These are phyloP conservation scores for Pegea sp. DNA, from an alignment of 23 tunicate genomes.

Conservation along the genomic window DNA sequence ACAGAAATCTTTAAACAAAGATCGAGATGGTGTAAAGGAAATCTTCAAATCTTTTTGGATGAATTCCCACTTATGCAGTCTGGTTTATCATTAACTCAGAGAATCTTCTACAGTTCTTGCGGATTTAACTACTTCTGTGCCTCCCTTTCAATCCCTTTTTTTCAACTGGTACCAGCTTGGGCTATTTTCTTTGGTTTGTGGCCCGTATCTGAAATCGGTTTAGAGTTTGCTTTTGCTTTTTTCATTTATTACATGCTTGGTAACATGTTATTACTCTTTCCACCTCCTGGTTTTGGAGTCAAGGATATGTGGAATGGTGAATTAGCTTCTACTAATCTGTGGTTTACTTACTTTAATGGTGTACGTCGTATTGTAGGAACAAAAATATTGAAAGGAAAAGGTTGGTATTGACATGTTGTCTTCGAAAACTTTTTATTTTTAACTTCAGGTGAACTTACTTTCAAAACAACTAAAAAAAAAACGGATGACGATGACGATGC, in stretches of 20 bases:
- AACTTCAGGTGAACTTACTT: slow-evolving; percentile 80
- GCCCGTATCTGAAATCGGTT: slow-evolving; percentile 93
- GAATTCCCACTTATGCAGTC: slow-evolving; percentile 96
- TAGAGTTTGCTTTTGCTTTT: slow-evolving; percentile 89
- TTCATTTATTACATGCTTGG: slow-evolving; percentile 79
- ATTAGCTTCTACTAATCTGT: slow-evolving; percentile 89
- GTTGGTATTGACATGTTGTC: slow-evolving; percentile 3
- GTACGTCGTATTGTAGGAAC: slow-evolving; percentile 84
- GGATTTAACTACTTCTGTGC: slow-evolving; percentile 93
- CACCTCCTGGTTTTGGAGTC: slow-evolving; percentile 82
- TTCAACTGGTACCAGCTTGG: slow-evolving; percentile 94
- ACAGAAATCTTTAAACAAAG: slow-evolving; percentile 94
- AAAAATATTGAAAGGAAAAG: slow-evolving; percentile 80
- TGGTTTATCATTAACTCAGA: slow-evolving; percentile 77
- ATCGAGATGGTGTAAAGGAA: slow-evolving; percentile 97
- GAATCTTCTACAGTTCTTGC: slow-evolving; percentile 84
- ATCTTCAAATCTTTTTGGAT: slow-evolving; percentile 90
- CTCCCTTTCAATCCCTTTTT: slow-evolving; percentile 87
- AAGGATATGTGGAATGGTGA: slow-evolving; percentile 96
- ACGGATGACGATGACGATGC: slow-evolving; percentile 88
- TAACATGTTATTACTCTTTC: slow-evolving; percentile 66
- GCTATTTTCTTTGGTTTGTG: slow-evolving; percentile 94
- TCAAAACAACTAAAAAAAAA: slow-evolving; percentile 92
- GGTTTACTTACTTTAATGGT: slow-evolving; percentile 94
- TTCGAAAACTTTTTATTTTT: not conserved